These are phyloP conservation scores for Atta cephalotes DNA, from an alignment of 1,140 invertebrate genomes.

Conservation along the genomic window DNA sequence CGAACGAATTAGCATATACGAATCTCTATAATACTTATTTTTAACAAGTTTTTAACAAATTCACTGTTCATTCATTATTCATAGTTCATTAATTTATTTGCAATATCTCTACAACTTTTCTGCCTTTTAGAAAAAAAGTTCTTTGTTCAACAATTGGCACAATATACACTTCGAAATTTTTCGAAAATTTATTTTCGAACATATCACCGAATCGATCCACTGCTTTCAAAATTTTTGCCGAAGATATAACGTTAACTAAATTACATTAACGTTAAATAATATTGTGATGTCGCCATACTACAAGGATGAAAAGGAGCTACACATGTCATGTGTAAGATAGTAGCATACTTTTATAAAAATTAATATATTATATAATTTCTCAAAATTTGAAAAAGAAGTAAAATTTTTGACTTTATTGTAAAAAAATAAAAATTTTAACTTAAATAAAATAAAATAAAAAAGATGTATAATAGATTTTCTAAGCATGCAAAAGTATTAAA, in stretches of 20 bases:
- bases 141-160: neutral
- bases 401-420: neutral
- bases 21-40: neutral
- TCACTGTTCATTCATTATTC: neutral
- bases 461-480: too few species aligned
- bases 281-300: neutral
- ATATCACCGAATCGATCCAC: neutral
- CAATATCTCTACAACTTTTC: neutral
- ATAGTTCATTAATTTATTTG: neutral
- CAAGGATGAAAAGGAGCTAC: neutral
- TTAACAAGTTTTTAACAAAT: neutral
- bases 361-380: neutral
- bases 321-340: neutral
- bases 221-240: neutral
- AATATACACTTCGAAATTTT: neutral
- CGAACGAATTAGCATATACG: neutral
- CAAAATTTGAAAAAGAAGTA: neutral
- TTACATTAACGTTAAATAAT: neutral
- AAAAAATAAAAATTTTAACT: too few species aligned
- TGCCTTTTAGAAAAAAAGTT: neutral
- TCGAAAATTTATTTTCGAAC: neutral
- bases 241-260: neutral
- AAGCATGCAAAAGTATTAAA: too few species aligned
- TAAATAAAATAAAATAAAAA: too few species aligned
- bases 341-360: neutral